These are phyloP conservation scores for Champsocephalus esox DNA, from an alignment of 2,797 vertebrate genomes.

Conservation along the genomic window DNA sequence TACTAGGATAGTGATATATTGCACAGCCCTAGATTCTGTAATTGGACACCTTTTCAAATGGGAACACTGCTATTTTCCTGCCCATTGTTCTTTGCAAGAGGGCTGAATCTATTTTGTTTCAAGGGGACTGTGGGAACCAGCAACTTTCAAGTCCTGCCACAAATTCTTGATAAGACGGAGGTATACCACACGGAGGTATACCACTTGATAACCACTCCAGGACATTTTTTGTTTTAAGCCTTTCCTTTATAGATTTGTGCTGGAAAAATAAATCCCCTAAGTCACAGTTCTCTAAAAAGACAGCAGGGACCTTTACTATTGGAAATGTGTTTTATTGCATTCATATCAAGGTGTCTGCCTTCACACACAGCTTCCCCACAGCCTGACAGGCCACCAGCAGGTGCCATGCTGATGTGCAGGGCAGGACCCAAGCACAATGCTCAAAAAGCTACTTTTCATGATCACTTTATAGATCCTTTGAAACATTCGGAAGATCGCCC, in stretches of 20 bases:
- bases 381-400: background rate
- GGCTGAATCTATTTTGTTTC: background rate
- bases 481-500: background rate
- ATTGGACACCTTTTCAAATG: background rate
- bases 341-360: background rate
- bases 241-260: slow-evolving; percentile 7
- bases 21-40: no score
- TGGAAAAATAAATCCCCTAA: slow-evolving; percentile 4
- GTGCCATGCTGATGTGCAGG: background rate
- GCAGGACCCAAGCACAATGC: background rate
- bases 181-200: background rate
- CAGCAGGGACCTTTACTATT: background rate
- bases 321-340: background rate
- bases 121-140: background rate
- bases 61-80: background rate
- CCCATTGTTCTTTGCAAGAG: background rate
- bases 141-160: slow-evolving; percentile 1
- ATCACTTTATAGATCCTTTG: background rate
- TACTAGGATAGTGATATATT: no score
- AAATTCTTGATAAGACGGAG: slow-evolving; percentile 1
- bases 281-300: background rate
- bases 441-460: background rate
- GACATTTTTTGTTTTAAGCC: slow-evolving; percentile 20
- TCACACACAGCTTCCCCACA: background rate
- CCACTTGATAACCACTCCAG: background rate